Percentiles rank a stretch among this genome's conserved stretches.
Evolutionary conservation across 1,140 invertebrate species (phyloP).

Genomic region (Lordiphosa clarofinis): DNA sequence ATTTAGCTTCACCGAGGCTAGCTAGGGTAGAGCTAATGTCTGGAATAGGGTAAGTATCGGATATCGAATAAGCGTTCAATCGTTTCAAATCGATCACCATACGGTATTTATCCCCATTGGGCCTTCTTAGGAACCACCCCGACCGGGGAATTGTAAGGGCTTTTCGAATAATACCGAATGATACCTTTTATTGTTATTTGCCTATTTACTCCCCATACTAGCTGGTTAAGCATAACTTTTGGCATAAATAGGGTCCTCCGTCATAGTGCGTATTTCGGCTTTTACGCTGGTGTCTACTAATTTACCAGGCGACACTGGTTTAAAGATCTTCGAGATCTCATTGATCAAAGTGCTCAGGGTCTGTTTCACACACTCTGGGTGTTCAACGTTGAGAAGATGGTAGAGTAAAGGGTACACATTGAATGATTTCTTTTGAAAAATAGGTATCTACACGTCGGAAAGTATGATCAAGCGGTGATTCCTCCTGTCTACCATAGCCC

Average conservation of each 20-base stretch:
- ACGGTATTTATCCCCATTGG: slow-evolving; percentile 2
- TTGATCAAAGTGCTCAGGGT: too few species aligned
- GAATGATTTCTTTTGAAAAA: background rate
- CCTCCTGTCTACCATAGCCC: slow-evolving; percentile 3
- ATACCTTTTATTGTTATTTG: background rate
- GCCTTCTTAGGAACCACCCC: slow-evolving; percentile 11
- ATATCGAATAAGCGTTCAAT: slow-evolving; percentile 8
- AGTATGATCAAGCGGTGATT: background rate
- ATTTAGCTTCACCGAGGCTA: background rate
- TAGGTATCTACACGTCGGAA: background rate
- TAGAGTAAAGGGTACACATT: too few species aligned
- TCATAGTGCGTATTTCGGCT: too few species aligned
- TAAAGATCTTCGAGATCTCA: too few species aligned
- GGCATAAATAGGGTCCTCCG: too few species aligned
- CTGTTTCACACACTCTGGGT: too few species aligned
- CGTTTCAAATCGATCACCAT: slow-evolving; percentile 16
- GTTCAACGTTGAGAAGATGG: too few species aligned
- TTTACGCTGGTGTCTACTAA: too few species aligned
- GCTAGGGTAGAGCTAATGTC: slow-evolving; percentile 13
- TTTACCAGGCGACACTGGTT: too few species aligned
- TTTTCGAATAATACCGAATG: background rate
- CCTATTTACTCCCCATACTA: too few species aligned
- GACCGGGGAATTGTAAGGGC: background rate
- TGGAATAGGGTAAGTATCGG: slow-evolving; percentile 4
- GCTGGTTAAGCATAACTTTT: too few species aligned